Percentiles rank a stretch among this genome's conserved stretches.
Conservation (phyloP, 2,888 invertebrate species). For the Drosophila glabriapex region DNA sequence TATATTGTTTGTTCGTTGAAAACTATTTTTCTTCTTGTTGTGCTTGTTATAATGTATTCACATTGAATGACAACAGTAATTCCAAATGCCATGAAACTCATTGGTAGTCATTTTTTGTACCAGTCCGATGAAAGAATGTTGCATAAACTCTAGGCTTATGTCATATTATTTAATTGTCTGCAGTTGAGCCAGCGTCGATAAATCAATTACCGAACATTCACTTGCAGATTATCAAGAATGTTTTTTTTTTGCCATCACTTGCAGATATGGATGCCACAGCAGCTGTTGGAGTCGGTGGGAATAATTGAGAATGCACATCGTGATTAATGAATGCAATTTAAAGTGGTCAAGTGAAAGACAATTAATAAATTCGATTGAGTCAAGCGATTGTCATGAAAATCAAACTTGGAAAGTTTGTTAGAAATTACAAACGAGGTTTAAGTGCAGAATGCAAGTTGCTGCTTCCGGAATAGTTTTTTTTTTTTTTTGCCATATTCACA, state of each 20-base stretch:
- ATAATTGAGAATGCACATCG: slow-evolving; percentile 63
- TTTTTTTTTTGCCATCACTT: slow-evolving; percentile 16
- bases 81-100: slow-evolving; percentile 20
- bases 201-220: slow-evolving; percentile 73
- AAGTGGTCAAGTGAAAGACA: slow-evolving; percentile 21
- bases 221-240: slow-evolving; percentile 60
- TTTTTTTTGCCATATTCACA: neutral
- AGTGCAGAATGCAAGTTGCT: neutral
- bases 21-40: neutral
- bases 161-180: slow-evolving; percentile 60
- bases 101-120: neutral
- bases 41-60: neutral
- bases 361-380: slow-evolving; percentile 1
- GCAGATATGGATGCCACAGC: slow-evolving; percentile 36
- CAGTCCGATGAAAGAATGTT: slow-evolving; percentile 6
- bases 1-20: neutral
- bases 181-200: slow-evolving; percentile 63
- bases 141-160: slow-evolving; percentile 32
- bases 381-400: slow-evolving; percentile 1
- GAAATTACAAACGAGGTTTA: slow-evolving; percentile 1
- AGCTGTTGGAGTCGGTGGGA: slow-evolving; percentile 19
- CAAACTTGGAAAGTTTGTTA: neutral
- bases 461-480: neutral
- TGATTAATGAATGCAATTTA: slow-evolving; percentile 77
- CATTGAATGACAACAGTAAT: slow-evolving; percentile 3